Evolutionary conservation across 1,140 invertebrate species (phyloP).

Genomic region (Steinernema feltiae): DNA sequence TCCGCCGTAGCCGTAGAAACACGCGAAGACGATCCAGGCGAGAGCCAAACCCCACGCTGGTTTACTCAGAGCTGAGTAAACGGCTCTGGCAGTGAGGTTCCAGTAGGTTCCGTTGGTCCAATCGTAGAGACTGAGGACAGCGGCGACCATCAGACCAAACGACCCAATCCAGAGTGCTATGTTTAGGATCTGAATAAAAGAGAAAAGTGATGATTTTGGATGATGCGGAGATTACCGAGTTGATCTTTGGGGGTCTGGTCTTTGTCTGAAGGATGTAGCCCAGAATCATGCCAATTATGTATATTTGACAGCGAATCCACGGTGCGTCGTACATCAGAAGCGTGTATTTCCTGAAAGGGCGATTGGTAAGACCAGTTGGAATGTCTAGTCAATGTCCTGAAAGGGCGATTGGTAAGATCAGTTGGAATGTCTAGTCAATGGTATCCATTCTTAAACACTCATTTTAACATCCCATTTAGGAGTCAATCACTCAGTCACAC

Average conservation of each 20-base stretch:
- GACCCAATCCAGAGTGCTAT: no score
- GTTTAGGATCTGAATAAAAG: background rate
- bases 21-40: no score
- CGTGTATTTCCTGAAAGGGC: background rate
- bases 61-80: conserved; percentile 75
- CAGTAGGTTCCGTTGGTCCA: no score
- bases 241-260: background rate
- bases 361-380: background rate
- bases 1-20: no score
- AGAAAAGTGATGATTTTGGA: background rate
- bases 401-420: background rate
- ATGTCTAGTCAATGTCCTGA: no score
- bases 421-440: no score
- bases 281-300: no score
- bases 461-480: no score
- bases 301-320: no score
- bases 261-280: background rate
- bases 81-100: conserved; percentile 61
- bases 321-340: conserved; percentile 14
- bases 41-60: no score
- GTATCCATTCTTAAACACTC: no score
- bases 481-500: no score
- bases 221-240: background rate
- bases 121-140: conserved; percentile 25
- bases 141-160: background rate